phyloP scores from a whole-genome alignment of 2,113 vertebrate species.

The Polyodon spathula region DNA sequence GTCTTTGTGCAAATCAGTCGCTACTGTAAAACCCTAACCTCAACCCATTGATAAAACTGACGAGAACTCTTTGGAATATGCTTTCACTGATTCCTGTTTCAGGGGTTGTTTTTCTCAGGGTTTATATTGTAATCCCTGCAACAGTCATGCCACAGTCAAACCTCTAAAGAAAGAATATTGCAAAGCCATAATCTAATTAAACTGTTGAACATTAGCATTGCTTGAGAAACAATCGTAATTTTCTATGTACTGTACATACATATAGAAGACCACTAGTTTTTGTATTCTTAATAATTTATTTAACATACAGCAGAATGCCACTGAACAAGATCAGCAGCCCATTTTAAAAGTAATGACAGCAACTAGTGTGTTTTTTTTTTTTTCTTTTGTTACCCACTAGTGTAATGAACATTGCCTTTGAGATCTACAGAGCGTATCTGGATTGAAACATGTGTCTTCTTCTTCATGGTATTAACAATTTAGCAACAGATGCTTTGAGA shows the following conservation, averaged over 20 bases:
- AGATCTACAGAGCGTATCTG: constrained; percentile 13
- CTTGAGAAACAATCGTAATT: no score
- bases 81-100: constrained; percentile 8
- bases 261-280: no score
- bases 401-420: constrained; percentile 12
- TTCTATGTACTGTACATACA: no score
- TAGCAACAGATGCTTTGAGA: constrained; percentile 18
- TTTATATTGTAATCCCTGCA: no score
- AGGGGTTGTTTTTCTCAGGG: no score
- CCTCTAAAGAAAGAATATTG: no score
- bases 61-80: neutral
- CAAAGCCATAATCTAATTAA: no score
- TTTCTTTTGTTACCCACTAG: constrained; percentile 13
- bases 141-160: no score
- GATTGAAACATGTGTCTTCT: constrained; percentile 21
- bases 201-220: no score
- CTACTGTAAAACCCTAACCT: neutral
- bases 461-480: constrained; percentile 3
- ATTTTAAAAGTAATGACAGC: constrained; percentile 24
- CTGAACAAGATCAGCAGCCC: neutral
- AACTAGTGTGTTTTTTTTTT: neutral
- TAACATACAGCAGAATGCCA: no score
- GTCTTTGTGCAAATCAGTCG: no score
- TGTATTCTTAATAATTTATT: no score
- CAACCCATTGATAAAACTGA: neutral